These are phyloP conservation scores for Meloidogyne chitwoodi DNA, from an alignment of 1,140 invertebrate species.

Conservation along the genomic window DNA sequence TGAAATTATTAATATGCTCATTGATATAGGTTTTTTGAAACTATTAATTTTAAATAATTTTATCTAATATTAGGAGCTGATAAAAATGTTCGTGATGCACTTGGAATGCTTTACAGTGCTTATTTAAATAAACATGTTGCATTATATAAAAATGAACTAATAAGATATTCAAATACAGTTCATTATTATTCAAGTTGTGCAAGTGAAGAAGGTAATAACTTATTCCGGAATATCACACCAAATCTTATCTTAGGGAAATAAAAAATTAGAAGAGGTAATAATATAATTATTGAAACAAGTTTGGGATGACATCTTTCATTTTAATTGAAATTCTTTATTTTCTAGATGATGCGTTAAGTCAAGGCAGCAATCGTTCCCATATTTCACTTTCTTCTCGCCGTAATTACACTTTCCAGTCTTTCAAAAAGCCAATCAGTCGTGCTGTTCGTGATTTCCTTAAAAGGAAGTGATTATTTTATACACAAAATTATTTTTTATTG, in stretches of 20 bases:
- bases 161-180: background rate
- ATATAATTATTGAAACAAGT: too few species aligned
- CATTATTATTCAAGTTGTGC: background rate
- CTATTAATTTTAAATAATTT: background rate
- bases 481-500: background rate
- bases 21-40: background rate
- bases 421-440: background rate
- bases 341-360: background rate
- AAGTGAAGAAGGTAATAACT: background rate
- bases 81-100: background rate
- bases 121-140: background rate
- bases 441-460: constrained; percentile 8
- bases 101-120: background rate
- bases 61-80: background rate
- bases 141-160: background rate
- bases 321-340: too few species aligned
- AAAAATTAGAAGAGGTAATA: too few species aligned
- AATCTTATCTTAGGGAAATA: too few species aligned
- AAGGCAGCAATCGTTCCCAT: constrained; percentile 8
- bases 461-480: background rate
- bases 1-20: constrained; percentile 6
- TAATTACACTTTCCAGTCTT: background rate
- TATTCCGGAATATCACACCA: too few species aligned
- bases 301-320: too few species aligned
- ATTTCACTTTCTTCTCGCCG: background rate